These are phyloP conservation scores for Drosophila murphyi DNA, from an alignment of 1,140 invertebrate species.

Conservation along the genomic window DNA sequence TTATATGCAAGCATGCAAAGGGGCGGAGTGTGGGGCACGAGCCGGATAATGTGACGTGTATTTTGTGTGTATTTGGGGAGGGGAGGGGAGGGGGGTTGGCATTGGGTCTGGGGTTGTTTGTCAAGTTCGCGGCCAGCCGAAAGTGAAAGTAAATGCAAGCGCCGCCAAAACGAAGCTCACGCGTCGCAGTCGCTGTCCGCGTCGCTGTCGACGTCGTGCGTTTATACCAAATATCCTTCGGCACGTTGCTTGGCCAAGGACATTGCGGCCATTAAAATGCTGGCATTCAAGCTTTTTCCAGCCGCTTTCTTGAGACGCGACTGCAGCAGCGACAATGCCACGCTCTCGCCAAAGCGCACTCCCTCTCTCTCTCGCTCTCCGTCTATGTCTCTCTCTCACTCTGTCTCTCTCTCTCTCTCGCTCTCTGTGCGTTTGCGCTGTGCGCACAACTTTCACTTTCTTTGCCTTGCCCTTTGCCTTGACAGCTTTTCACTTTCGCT, in stretches of 20 bases:
- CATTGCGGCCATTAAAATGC: slow-evolving; percentile 83
- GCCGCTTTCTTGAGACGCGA: slow-evolving; percentile 73
- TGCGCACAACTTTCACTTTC: slow-evolving; percentile 68
- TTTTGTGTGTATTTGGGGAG: slow-evolving; percentile 10
- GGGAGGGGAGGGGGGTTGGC: neutral
- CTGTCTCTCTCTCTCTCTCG: neutral
- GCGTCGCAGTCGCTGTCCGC: slow-evolving; percentile 17
- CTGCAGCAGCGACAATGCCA: slow-evolving; percentile 29
- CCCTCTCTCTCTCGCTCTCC: neutral
- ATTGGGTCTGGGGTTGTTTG: slow-evolving; percentile 60
- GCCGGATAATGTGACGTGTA: neutral
- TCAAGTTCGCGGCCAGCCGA: slow-evolving; percentile 54
- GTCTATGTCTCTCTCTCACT: slow-evolving; percentile 13
- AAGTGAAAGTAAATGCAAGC: slow-evolving; percentile 80
- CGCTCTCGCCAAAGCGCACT: slow-evolving; percentile 22
- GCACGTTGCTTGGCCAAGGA: slow-evolving; percentile 72
- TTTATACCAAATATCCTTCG: slow-evolving; percentile 58
- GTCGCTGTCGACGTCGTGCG: slow-evolving; percentile 31
- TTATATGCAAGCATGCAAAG: slow-evolving; percentile 73
- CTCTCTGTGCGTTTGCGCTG: slow-evolving; percentile 31
- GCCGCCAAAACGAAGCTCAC: slow-evolving; percentile 24
- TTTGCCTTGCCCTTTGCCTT: slow-evolving; percentile 77
- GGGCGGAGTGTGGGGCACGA: neutral
- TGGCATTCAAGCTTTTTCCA: slow-evolving; percentile 43
- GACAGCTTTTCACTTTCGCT: slow-evolving; percentile 65